Evolutionary conservation across 2,113 vertebrate genomes (phyloP), one percentile per base, ranked within the genome.

Genomic region (Corythoichthys intestinalis): DNA sequence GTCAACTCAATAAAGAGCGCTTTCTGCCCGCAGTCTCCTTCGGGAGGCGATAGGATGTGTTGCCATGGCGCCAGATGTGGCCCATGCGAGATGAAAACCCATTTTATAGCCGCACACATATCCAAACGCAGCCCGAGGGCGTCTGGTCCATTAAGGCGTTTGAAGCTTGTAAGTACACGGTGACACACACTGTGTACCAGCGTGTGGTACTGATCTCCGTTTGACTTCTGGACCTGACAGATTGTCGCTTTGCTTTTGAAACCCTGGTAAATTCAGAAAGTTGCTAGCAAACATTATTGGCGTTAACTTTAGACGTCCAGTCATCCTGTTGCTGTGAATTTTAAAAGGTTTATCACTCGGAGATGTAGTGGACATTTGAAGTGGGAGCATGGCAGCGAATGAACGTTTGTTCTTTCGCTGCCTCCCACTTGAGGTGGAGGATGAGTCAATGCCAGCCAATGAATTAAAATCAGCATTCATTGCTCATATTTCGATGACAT

Each of bases 11-110:
- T 83, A 83, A 81, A 73, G 74, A 69, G 35, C 1, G 54, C 49
- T 61, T 6, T 77, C 61, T 49, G 0, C 73, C 68, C 68, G 53
- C 70, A 66, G 78, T 65, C 7, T 53, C 84, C 66, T 34, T 11
- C 17, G 66, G 77, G 78, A 78, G 63, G 57, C 71, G 49, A 67
- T 71, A 28, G 65, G 73, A 77, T 52, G 72, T 60, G 70, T 76
- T 75, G 73, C 77, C 74, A 41, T 62, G 65, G 57, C 71, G 50
- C 67, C 5, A 28, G 61, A 85, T 85, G 75, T 77, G 77, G 66
- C 75, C 71, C 70, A 77, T 20, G 66, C 65, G 60, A 78, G 47
- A 15, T 17, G 39, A 75, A 76, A 74, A 61, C 46, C 48, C 70
- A 69, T 79, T 80, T 81, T 71, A 61, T 65, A 34, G 59, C 64